A percentile compares a stretch with the other conserved stretches of the same genome.
Conservation (phyloP, 64 coral and sea anemone species). For the Platygyra sinensis region DNA sequence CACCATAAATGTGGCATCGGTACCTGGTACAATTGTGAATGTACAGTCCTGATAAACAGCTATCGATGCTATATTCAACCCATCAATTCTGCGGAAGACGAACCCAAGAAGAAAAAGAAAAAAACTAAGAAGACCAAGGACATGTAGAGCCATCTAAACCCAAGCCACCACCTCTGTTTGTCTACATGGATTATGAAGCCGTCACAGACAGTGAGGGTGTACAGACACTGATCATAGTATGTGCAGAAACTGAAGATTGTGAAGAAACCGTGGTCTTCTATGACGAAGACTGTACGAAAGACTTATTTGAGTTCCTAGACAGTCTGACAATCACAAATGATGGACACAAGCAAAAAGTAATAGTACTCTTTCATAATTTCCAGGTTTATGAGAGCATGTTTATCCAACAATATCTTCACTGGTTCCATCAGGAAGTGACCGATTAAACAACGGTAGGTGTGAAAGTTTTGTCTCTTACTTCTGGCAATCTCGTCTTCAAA, state of each 20-base stretch:
- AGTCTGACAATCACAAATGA: not conserved
- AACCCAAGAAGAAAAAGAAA: not conserved
- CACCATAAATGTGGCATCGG: not conserved
- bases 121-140: not conserved
- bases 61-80: not conserved
- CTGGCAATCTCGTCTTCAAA: conserved; percentile 12
- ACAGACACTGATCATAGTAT: not conserved
- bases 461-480: not conserved
- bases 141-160: not conserved
- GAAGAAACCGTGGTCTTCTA: not conserved
- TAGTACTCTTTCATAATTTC: not conserved
- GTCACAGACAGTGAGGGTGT: not conserved
- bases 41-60: not conserved
- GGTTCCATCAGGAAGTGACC: not conserved
- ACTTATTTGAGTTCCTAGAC: not conserved
- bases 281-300: not conserved
- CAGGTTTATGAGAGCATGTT: not conserved
- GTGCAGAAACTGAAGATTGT: not conserved
- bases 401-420: not conserved
- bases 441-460: not conserved
- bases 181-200: not conserved
- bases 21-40: not conserved
- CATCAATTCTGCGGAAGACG: not conserved
- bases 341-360: not conserved
- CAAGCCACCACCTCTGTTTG: not conserved